A percentile compares a stretch with the other conserved stretches of the same genome.
phyloP scores from a whole-genome alignment of 2,113 vertebrate species.

The Panurus biarmicus region DNA sequence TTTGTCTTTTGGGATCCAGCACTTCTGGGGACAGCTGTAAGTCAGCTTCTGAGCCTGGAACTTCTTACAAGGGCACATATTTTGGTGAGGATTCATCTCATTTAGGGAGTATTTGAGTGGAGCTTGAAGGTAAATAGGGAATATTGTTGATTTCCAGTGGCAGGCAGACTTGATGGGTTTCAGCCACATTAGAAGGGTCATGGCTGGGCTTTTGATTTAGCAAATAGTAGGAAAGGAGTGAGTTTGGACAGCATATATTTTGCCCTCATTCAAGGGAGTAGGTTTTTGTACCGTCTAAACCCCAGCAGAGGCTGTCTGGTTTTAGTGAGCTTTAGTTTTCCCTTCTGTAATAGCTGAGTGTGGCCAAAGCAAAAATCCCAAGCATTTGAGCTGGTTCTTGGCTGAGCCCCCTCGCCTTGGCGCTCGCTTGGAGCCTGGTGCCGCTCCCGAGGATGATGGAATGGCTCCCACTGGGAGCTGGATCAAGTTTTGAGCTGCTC shows the following conservation, averaged over 20 bases:
- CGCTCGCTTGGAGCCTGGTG: background rate
- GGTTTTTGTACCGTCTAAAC: background rate
- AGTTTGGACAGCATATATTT: background rate
- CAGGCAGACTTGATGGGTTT: background rate
- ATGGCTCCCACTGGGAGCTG: constrained; percentile 39
- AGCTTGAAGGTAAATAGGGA: background rate
- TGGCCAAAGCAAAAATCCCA: background rate
- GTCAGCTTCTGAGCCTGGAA: background rate
- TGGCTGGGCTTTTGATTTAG: background rate
- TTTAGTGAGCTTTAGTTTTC: background rate
- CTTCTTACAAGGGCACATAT: background rate
- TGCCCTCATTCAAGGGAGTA: background rate
- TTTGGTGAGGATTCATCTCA: background rate
- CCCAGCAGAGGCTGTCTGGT: background rate
- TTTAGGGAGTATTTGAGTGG: background rate
- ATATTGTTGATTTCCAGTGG: background rate
- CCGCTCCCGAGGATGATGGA: constrained; percentile 30
- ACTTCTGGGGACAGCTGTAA: background rate
- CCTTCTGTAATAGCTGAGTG: background rate
- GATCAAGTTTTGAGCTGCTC: constrained; percentile 28
- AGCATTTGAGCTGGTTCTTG: background rate
- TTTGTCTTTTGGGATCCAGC: background rate
- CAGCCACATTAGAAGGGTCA: background rate
- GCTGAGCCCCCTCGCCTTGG: background rate
- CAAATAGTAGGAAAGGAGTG: background rate